A percentile compares a stretch with the other conserved stretches of the same genome.
phyloP scores from a whole-genome alignment of 2,888 invertebrate genomes.

The Caenorhabditis wallacei region DNA sequence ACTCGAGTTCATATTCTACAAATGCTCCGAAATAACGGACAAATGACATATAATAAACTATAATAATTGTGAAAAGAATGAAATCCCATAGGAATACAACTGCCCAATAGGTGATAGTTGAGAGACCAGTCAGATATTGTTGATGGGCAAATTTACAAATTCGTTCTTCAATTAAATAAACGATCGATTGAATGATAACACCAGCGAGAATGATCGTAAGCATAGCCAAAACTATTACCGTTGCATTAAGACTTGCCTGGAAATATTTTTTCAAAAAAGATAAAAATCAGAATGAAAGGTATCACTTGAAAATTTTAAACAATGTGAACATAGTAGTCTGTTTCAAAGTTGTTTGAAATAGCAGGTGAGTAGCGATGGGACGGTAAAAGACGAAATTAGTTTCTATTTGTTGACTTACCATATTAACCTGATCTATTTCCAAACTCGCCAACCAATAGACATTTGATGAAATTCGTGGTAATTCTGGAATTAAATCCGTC shows the following conservation, averaged over 20 bases:
- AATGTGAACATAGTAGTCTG: too few species aligned
- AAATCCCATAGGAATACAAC: conserved; percentile 52
- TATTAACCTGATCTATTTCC: too few species aligned
- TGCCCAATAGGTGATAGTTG: conserved; percentile 72
- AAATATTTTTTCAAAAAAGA: not conserved
- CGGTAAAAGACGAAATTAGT: too few species aligned
- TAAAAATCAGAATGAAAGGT: too few species aligned
- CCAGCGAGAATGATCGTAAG: conserved; percentile 17
- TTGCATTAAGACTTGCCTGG: too few species aligned
- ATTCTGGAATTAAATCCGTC: not conserved
- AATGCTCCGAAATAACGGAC: conserved; percentile 13
- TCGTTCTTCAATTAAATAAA: conserved; percentile 74
- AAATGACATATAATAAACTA: conserved; percentile 14
- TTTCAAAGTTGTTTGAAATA: not conserved
- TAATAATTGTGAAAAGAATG: conserved; percentile 24
- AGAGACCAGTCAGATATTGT: conserved; percentile 75
- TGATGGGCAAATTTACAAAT: conserved; percentile 73
- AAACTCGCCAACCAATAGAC: conserved; percentile 36
- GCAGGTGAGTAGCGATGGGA: too few species aligned
- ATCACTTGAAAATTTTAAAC: too few species aligned
- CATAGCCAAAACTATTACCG: not conserved
- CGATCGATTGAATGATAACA: conserved; percentile 54
- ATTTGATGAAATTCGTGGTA: conserved; percentile 32
- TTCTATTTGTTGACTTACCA: too few species aligned
- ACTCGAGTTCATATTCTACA: conserved; percentile 15